phyloP scores from a whole-genome alignment of 2,888 invertebrate genomes.

The Mylabris sibirica region DNA sequence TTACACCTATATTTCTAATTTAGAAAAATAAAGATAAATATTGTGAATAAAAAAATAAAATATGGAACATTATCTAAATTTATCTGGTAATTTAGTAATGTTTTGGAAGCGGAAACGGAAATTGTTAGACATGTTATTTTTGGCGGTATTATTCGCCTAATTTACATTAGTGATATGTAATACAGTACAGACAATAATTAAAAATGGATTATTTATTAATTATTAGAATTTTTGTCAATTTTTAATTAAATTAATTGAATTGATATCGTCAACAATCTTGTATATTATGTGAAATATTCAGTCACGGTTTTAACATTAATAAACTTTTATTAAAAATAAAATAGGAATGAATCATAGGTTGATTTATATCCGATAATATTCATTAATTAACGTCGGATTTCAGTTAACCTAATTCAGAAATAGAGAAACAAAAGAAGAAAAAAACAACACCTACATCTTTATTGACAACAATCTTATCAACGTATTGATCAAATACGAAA shows the following conservation, averaged over 20 bases:
- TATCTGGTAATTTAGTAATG: not conserved
- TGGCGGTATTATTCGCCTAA: slow-evolving; percentile 8
- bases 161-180: slow-evolving; percentile 8
- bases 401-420: not conserved
- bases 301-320: slow-evolving; percentile 1
- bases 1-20: not conserved
- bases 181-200: not conserved
- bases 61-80: not conserved
- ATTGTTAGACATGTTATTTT: slow-evolving; percentile 14
- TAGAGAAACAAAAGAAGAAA: not conserved
- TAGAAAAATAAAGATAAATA: too few species aligned
- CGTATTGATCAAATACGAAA: not conserved
- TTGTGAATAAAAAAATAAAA: not conserved
- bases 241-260: not conserved
- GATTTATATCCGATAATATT: not conserved
- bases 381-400: not conserved
- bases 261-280: not conserved
- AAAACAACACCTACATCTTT: not conserved
- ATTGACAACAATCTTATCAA: not conserved
- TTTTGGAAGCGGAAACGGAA: slow-evolving; percentile 16
- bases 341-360: not conserved
- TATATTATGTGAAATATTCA: not conserved
- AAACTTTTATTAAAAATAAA: not conserved
- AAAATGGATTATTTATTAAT: not conserved
- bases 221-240: not conserved